phyloP scores from a whole-genome alignment of 2,113 vertebrate species.

The Ahaetulla prasina region DNA sequence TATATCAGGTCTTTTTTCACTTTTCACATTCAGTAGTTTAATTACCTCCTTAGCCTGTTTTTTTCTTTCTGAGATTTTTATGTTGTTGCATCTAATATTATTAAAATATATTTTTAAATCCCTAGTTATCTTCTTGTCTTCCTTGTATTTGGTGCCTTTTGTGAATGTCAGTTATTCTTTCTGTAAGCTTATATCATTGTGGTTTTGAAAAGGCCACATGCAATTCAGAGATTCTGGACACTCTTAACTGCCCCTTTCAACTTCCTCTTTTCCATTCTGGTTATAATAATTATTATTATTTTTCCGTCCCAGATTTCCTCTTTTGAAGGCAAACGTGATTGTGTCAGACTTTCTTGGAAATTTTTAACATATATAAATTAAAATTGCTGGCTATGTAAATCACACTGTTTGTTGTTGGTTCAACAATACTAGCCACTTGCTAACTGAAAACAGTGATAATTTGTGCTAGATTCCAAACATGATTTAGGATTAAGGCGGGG shows the following conservation, averaged over 20 bases:
- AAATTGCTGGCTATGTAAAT: background rate
- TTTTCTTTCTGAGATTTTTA: background rate
- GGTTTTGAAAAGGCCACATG: background rate
- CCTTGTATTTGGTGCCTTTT: background rate
- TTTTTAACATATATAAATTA: background rate
- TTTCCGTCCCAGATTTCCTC: background rate
- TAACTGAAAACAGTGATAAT: background rate
- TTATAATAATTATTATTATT: background rate
- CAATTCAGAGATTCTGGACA: background rate
- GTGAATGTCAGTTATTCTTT: background rate
- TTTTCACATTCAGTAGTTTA: background rate
- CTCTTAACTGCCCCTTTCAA: background rate
- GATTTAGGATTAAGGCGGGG: background rate
- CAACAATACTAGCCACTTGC: background rate
- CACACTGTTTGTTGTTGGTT: background rate
- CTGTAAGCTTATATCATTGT: background rate
- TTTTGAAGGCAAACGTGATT: background rate
- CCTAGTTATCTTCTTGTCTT: background rate
- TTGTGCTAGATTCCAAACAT: background rate
- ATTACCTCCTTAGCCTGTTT: background rate
- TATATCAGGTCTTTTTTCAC: background rate
- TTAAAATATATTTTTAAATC: background rate
- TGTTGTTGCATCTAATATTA: background rate
- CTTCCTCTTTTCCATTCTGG: background rate
- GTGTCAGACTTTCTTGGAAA: background rate